A percentile compares a stretch with the other conserved stretches of the same genome.
Evolutionary conservation across 2,113 vertebrate genomes (phyloP).

Genomic region (Sisor rabdophorus): DNA sequence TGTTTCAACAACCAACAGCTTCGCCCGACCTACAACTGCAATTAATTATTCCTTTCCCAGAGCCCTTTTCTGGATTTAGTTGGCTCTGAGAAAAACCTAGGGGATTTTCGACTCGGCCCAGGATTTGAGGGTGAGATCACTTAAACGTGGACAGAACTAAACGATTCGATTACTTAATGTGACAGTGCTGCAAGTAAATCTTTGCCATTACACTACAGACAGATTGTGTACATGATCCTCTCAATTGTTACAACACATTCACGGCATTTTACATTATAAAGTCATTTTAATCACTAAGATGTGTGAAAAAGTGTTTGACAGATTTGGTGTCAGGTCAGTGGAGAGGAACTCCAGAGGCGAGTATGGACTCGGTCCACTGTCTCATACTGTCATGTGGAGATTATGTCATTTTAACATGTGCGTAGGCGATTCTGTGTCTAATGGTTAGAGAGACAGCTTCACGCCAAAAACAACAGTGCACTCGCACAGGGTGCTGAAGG

Average conservation of each 20-base stretch:
- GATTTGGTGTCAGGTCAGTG: constrained; percentile 7
- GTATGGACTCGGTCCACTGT: constrained; percentile 10
- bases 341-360: constrained; percentile 17
- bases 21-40: not conserved
- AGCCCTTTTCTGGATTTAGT: not conserved
- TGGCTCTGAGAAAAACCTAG: not conserved
- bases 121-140: not conserved
- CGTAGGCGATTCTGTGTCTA: constrained; percentile 34
- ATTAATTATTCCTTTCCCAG: constrained; percentile 8
- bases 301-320: constrained; percentile 4
- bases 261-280: not conserved
- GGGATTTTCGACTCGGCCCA: not conserved
- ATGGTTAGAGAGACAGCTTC: constrained; percentile 34
- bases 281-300: constrained; percentile 14
- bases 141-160: not conserved
- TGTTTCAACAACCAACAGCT: not conserved
- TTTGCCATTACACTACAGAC: not conserved
- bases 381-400: constrained; percentile 37
- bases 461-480: constrained; percentile 34
- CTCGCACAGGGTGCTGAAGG: constrained; percentile 4
- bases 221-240: not conserved
- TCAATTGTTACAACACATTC: not conserved
- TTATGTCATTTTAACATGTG: constrained; percentile 46
- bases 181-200: not conserved
- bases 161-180: not conserved